A percentile compares a stretch with the other conserved stretches of the same genome.
These are phyloP conservation scores for Sarcophaga caerulescens DNA, from an alignment of 2,888 invertebrate species.

Conservation along the genomic window DNA sequence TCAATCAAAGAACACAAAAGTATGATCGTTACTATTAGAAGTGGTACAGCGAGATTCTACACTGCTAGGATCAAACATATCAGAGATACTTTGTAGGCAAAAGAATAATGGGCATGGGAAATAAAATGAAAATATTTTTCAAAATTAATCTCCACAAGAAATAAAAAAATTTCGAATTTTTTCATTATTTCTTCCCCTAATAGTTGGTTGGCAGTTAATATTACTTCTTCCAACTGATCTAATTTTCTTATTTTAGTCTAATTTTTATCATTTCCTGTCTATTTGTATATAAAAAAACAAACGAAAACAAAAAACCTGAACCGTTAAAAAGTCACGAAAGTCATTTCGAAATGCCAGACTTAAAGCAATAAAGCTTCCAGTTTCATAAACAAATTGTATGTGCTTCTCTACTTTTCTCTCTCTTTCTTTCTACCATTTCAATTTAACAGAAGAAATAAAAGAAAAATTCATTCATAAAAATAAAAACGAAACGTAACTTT, in stretches of 20 bases:
- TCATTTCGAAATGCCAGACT: conserved; percentile 6
- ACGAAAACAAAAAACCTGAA: neutral
- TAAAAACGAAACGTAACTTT: neutral
- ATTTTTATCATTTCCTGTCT: neutral
- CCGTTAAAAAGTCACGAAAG: conserved; percentile 49
- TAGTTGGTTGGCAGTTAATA: neutral
- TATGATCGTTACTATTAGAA: too few relatives aligned
- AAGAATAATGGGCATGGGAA: too few relatives aligned
- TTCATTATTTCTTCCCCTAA: neutral
- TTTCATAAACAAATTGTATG: conserved; percentile 23
- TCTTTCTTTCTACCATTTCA: neutral
- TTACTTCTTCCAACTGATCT: neutral
- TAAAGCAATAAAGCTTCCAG: neutral
- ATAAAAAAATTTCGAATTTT: too few relatives aligned
- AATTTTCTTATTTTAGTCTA: neutral
- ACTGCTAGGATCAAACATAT: too few relatives aligned
- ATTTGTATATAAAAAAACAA: neutral
- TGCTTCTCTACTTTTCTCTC: neutral
- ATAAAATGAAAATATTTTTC: too few relatives aligned
- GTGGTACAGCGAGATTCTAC: too few relatives aligned
- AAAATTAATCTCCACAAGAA: too few relatives aligned
- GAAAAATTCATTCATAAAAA: conserved; percentile 38
- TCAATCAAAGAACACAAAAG: too few relatives aligned
- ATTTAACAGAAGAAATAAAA: conserved; percentile 8
- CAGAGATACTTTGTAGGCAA: too few relatives aligned